Base-by-base conservation (phyloP, 2,797 vertebrate genomes). In the Crax fasciolata region DNA sequence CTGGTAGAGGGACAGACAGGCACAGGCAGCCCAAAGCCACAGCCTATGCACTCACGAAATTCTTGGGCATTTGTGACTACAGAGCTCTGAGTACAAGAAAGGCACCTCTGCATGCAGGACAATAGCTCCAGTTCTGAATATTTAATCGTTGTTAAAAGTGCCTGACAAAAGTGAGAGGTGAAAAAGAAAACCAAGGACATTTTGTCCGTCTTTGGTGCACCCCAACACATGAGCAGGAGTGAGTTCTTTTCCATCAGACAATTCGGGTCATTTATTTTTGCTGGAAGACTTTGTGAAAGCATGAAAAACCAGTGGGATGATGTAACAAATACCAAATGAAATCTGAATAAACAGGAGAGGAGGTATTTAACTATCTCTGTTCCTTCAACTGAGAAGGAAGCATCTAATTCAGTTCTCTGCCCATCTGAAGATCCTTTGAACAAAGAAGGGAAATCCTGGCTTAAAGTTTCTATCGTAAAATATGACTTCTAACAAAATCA, bases 231-330 rank as follows among this genome's bases (percentile, higher is more conserved):
- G 1, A 84, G n/a, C 41, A 81, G 67, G 43, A 54, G 11, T 0
- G 4, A 38, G 9, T 43, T 71, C 46, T 84, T 72, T 88, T 63
- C 73, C 27, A 2, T 28, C 75, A 63, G 20, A 70, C 55, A 81
- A 28, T 35, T n/a, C 63, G 43, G 19, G n/a, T 48, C 38, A 82
- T 88, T 73, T 93, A 39, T 76, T 83, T 91, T 71, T 86, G 38
- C 71, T 79, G 59, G 70, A 91, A 93, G 23, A 55, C 13, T 89
- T 80, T 57, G 61, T 52, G 43, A 93, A 90, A 59, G 54, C 81
- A 91, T n/a, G n/a, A 84, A 87, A 76, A 74, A 57, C 0, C 32
- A 89, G 65, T 19, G 17, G 6, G 12, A 67, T 84, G 77, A 76
- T 27, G 20, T 38, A 82, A 51, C 49, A 87, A 86, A 54, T 54